A percentile compares a stretch with the other conserved stretches of the same genome.
Evolutionary conservation across 2,888 invertebrate species (phyloP).

Genomic region (Microctonus hyperodae): DNA sequence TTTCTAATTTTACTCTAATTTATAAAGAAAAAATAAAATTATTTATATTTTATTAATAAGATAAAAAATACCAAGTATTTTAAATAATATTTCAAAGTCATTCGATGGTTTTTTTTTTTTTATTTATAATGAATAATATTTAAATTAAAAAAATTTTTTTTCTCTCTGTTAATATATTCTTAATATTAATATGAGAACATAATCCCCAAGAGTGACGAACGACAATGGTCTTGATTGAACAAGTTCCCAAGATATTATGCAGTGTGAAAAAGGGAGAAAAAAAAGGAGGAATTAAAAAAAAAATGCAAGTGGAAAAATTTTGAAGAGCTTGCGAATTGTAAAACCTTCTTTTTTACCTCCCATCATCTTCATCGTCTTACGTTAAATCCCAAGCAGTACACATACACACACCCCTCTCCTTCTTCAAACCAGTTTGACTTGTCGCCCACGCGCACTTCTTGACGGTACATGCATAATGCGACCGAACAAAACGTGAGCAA

Average conservation of each 20-base stretch:
- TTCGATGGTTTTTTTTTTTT: no score
- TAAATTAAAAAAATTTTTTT: no score
- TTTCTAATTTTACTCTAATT: no score
- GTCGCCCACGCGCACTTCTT: slow-evolving; percentile 42
- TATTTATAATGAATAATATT: no score
- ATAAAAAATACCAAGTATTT: no score
- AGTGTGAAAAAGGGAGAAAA: neutral
- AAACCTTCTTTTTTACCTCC: neutral
- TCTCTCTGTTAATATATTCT: no score
- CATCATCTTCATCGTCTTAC: slow-evolving; percentile 17
- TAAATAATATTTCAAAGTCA: no score
- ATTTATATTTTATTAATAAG: no score
- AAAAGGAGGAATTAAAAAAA: neutral
- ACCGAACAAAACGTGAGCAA: neutral
- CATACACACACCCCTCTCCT: slow-evolving; percentile 29
- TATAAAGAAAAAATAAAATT: no score
- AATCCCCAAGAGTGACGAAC: neutral
- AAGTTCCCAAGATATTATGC: neutral
- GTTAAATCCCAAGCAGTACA: neutral
- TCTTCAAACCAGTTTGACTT: slow-evolving; percentile 45
- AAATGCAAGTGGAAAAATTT: neutral
- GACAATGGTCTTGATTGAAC: neutral
- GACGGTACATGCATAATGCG: slow-evolving; percentile 21
- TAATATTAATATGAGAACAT: neutral
- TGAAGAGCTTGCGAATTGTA: slow-evolving; percentile 5